These are phyloP conservation scores for Desoria tigrina DNA, from an alignment of 2,888 invertebrate species.

Conservation along the genomic window DNA sequence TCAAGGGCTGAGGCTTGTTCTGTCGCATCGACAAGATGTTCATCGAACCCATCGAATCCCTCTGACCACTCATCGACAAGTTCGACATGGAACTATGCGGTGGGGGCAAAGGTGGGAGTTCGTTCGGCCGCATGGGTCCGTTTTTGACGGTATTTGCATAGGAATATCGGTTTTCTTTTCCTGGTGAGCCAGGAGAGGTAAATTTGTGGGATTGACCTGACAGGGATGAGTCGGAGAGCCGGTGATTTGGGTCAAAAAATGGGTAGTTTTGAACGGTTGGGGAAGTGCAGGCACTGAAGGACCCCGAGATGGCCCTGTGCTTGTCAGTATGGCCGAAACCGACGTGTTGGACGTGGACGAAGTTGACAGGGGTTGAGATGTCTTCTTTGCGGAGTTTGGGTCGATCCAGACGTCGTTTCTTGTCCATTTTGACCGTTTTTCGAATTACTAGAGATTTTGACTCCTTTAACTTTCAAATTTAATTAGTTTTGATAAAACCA, in stretches of 20 bases:
- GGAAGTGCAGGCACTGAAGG: conserved; percentile 8
- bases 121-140: neutral
- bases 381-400: conserved; percentile 35
- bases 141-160: too few relatives aligned
- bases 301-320: neutral
- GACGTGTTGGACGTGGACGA: conserved; percentile 41
- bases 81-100: conserved; percentile 9
- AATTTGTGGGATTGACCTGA: neutral
- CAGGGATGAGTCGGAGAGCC: neutral
- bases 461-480: too few relatives aligned
- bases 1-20: conserved; percentile 4
- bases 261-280: conserved; percentile 21
- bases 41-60: neutral
- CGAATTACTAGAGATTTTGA: too few relatives aligned
- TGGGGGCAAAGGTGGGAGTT: neutral
- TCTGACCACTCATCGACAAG: neutral
- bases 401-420: neutral
- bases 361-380: conserved; percentile 40
- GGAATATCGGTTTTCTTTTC: conserved; percentile 6
- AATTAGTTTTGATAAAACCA: too few relatives aligned
- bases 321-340: conserved; percentile 20
- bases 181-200: neutral
- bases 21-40: neutral
- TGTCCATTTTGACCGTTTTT: conserved; percentile 8
- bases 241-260: conserved; percentile 27